A percentile compares a stretch with the other conserved stretches of the same genome.
phyloP scores from a whole-genome alignment of 2,113 vertebrate genomes.

The Rhea americana region DNA sequence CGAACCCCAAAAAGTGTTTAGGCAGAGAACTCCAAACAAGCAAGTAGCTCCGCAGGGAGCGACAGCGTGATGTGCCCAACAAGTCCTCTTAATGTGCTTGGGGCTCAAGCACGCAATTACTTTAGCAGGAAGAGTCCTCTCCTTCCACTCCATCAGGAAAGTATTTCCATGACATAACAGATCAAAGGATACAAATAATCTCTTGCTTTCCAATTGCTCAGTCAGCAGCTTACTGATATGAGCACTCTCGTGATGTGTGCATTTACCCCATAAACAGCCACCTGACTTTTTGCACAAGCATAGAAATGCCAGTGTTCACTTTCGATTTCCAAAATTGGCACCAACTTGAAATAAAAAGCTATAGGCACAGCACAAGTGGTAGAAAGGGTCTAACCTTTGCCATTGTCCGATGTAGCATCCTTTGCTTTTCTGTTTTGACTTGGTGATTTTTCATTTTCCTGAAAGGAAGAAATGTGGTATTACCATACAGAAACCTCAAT shows the following conservation, averaged over 20 bases:
- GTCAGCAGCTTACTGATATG: not conserved
- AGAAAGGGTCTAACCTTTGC: constrained; percentile 86
- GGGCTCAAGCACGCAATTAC: not conserved
- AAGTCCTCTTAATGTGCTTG: not conserved
- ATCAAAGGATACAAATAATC: not conserved
- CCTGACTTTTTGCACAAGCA: not conserved
- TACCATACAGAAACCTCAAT: not conserved
- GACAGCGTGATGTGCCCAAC: not conserved
- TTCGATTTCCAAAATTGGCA: not conserved
- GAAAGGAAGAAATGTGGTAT: not conserved
- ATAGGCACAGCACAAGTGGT: rapidly evolving
- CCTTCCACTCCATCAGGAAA: not conserved
- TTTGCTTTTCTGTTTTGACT: constrained; percentile 98
- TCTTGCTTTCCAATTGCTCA: rapidly evolving
- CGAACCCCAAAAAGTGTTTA: not conserved
- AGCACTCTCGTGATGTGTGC: rapidly evolving
- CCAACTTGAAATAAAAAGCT: not conserved
- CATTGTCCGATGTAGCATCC: constrained; percentile 93
- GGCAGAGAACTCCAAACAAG: not conserved
- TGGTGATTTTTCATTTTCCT: constrained; percentile 98
- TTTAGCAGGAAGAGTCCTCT: not conserved
- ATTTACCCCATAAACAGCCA: not conserved
- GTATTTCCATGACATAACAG: not conserved
- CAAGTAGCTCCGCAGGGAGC: not conserved
- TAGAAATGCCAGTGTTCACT: rapidly evolving